Evolutionary conservation across 2,113 vertebrate genomes (phyloP).

Genomic region (Smithornis capensis): DNA sequence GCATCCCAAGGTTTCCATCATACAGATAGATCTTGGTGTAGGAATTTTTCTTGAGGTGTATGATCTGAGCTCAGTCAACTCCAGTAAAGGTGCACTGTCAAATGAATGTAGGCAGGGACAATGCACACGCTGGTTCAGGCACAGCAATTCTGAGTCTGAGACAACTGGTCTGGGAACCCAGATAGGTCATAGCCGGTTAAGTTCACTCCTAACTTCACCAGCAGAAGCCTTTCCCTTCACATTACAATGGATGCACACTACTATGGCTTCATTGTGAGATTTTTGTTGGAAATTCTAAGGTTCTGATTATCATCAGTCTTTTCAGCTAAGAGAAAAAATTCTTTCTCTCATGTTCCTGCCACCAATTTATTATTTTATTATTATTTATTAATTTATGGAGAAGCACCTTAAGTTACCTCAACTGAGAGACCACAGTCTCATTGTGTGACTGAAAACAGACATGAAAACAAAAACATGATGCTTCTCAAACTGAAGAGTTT

Average conservation of each 20-base stretch:
- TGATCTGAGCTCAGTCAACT: not conserved
- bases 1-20: constrained; percentile 36
- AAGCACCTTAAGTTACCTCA: not conserved
- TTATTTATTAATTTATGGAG: not conserved
- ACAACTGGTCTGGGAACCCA: not conserved
- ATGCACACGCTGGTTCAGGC: not conserved
- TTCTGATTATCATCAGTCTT: not conserved
- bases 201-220: not conserved
- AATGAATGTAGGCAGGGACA: not conserved
- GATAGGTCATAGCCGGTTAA: not conserved
- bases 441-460: not conserved
- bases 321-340: not conserved
- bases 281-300: not conserved
- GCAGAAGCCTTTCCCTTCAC: not conserved
- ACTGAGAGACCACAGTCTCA: not conserved
- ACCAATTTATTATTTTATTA: not conserved
- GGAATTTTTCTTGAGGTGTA: not conserved
- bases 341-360: not conserved
- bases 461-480: not conserved
- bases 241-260: not conserved
- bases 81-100: not conserved
- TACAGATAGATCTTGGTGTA: not conserved
- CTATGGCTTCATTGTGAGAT: not conserved
- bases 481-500: not conserved
- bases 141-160: not conserved